Evolutionary conservation across 2,797 vertebrate species (phyloP).

Genomic region (Pipistrellus kuhlii): DNA sequence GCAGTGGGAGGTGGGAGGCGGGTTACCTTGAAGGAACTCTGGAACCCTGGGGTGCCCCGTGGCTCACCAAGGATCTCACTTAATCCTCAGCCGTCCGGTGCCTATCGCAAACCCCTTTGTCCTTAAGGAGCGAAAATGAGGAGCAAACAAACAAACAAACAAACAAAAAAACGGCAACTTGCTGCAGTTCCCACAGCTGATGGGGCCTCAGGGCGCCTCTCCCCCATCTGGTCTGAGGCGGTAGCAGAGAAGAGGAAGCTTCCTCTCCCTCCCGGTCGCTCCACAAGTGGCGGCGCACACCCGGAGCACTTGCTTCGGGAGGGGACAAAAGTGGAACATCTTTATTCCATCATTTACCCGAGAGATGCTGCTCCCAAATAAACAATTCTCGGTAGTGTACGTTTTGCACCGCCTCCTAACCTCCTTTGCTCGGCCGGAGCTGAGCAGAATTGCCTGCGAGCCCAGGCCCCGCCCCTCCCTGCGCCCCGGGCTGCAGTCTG

Average conservation of each 20-base stretch:
- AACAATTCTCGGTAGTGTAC: background rate
- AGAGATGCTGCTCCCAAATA: background rate
- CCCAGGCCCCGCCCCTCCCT: accelerated
- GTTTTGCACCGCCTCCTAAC: background rate
- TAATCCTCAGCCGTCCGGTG: background rate
- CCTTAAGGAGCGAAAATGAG: background rate
- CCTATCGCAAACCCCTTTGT: background rate
- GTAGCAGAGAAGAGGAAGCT: background rate
- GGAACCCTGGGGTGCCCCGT: background rate
- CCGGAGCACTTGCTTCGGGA: background rate
- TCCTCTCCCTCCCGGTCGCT: background rate
- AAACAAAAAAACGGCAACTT: background rate
- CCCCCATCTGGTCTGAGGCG: background rate
- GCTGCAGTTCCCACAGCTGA: background rate
- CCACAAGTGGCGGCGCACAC: background rate
- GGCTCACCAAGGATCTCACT: background rate
- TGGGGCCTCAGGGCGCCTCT: background rate
- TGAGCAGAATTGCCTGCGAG: accelerated
- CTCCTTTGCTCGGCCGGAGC: accelerated
- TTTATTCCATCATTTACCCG: background rate
- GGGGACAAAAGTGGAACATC: background rate
- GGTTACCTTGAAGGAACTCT: background rate
- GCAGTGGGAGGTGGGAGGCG: background rate
- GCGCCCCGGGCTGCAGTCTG: accelerated
- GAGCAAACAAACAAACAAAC: too few relatives aligned